These are phyloP conservation scores for Planococcus citri DNA, from an alignment of 1,140 invertebrate species.

Conservation along the genomic window DNA sequence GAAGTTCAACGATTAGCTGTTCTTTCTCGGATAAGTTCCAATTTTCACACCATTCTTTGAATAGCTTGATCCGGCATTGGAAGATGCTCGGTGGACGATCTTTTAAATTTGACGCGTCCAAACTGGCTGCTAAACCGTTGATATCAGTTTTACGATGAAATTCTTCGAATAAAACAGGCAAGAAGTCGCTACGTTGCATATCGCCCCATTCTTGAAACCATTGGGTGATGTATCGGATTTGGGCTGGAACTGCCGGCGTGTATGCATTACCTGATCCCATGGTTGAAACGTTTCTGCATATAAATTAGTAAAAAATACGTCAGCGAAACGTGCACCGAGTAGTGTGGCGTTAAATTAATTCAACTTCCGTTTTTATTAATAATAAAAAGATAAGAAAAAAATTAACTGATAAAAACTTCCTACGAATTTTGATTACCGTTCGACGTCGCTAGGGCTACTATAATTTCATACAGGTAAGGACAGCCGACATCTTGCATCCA, in stretches of 20 bases:
- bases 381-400: no score
- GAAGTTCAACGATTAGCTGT: slow-evolving; percentile 50
- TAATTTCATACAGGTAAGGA: no score
- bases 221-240: slow-evolving; percentile 62
- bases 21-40: slow-evolving; percentile 66
- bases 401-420: no score
- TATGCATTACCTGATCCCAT: slow-evolving; percentile 20
- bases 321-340: no score
- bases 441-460: no score
- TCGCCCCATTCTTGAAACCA: slow-evolving; percentile 86
- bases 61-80: slow-evolving; percentile 76
- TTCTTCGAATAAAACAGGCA: slow-evolving; percentile 59
- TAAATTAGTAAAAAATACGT: no score
- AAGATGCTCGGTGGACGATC: slow-evolving; percentile 68
- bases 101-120: slow-evolving; percentile 50
- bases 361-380: no score
- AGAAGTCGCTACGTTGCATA: slow-evolving; percentile 69
- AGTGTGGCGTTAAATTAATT: no score
- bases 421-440: no score
- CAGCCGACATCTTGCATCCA: no score
- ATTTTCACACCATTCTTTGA: slow-evolving; percentile 69
- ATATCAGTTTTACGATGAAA: slow-evolving; percentile 41
- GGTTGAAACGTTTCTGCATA: no score
- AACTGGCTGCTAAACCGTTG: slow-evolving; percentile 56
- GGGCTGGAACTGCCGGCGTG: slow-evolving; percentile 39